Base-by-base conservation (phyloP, 2,797 vertebrate genomes). In the Oceanodroma leucorhoa region DNA sequence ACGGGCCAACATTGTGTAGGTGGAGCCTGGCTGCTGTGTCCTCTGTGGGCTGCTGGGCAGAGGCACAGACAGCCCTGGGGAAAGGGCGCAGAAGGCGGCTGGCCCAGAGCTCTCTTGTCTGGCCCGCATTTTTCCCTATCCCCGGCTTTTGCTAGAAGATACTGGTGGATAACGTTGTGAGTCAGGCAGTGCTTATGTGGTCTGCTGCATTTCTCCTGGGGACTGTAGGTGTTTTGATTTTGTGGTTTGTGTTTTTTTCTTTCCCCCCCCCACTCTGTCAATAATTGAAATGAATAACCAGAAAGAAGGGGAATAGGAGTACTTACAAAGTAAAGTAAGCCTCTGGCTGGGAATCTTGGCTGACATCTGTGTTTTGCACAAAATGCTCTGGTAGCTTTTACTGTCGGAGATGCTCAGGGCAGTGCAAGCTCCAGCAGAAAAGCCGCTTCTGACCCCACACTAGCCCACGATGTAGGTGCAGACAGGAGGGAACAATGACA, bases 11-110 rank as follows among this genome's bases (percentile, higher is more conserved):
- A 5, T 60, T 32, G 69, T 20, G 94, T 72, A 75, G 90, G 90
- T 79, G 90, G 69, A 90, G 50, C 66, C 85, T 90, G 95, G 80
- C 85, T 83, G 57, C 77, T n/a, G 9, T 17, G 77, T 82, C 70
- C 77, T 45, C 75, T 1, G 9, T 50, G 54, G 76, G 80, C 10
- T 55, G 41, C 75, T 81, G 80, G 72, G 85, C 54, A 86, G 69
- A 86, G 80, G 50, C 5, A 9, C 83, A 95, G 90, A 91, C 85
- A 88, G 90, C 91, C 90, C 95, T 87, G 77, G 65, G 90, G 90
- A 95, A 93, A 95, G 73, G 65, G 61, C 0, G 6, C 91, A 90
- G 69, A 61, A 84, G 65, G 76, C 0, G 0, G 55, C 93, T 61
- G 69, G 89, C 77, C 57, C 51, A 61, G 54, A 84, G 58, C 54